Base-by-base conservation (phyloP, 2,797 vertebrate species). In the Chelmon rostratus region DNA sequence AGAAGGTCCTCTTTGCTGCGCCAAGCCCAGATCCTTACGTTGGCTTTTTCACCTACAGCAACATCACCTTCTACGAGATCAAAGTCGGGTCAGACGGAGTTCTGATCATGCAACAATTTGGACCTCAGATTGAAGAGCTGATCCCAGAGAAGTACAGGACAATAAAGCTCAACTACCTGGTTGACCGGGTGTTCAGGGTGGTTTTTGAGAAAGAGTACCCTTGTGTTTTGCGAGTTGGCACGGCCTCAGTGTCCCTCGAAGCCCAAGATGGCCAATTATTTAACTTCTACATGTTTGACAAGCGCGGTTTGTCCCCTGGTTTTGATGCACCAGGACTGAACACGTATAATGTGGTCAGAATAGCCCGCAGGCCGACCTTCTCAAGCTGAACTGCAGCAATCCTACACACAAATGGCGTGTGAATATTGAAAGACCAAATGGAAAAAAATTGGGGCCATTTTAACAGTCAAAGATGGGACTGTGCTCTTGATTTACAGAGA, bases 271-370 rank as follows among this genome's bases (percentile, higher is more conserved):
- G 98, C 16, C 97, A 99, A 65, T 94, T 99, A 5, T 97, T 98
- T 58, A 96, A 97, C 88, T 99, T 99, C 82, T 98, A 98, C 42
- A 89, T 95, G 0, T 94, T 97, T 0, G 94, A 98, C 61, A 93
- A 92, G 79, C 93, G 88, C 8, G 97, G 97, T n/a, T 69, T 97
- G 70, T 98, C 97, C 2, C 95, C 97, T 0, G 97, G 97, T 13
- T 99, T 99, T 33, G 97, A 99, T 0, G 97, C 97, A 3, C 98
- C 98, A 0, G 98, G 98, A 9, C 94, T 99, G 13, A 98, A 99
- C 88, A 99, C 97, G 0, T 99, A 98, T 67, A 97, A 96, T 0
- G 97, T 98, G 33, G 86, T 97, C 42, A 93, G 97, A 38, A 96
- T 99, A 42, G 78, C 85, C 5, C 94, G 83, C 18, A 96, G 89